Conservation (phyloP, 2,888 invertebrate genomes). For the Dichetophora obliterata region DNA sequence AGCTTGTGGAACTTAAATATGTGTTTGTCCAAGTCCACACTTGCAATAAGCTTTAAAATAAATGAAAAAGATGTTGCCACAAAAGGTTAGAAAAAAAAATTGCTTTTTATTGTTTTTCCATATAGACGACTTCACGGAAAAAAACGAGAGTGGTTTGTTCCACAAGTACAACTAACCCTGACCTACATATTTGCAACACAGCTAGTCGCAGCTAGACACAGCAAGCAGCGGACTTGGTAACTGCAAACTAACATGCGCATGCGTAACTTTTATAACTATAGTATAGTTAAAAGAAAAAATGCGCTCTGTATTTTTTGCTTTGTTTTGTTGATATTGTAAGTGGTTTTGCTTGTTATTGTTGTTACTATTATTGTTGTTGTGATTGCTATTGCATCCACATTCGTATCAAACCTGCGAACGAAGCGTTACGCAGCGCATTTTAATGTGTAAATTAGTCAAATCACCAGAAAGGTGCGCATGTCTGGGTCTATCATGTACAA, state of each 20-base stretch:
- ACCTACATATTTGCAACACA: constrained; percentile 49
- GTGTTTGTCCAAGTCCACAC: too few relatives aligned
- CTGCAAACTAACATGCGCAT: constrained; percentile 16
- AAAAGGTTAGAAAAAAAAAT: not conserved
- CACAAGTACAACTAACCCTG: constrained; percentile 59
- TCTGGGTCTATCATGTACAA: too few relatives aligned
- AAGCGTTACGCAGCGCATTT: not conserved
- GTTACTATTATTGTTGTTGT: not conserved
- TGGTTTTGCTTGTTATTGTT: not conserved
- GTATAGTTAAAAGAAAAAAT: not conserved
- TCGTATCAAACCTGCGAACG: not conserved
- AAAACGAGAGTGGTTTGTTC: constrained; percentile 27
- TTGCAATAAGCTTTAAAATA: too few relatives aligned
- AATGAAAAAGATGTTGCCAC: not conserved
- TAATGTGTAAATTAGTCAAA: constrained; percentile 3
- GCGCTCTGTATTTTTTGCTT: not conserved
- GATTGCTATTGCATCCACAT: constrained; percentile 1
- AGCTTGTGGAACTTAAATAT: too few relatives aligned
- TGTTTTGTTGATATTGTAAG: too few relatives aligned
- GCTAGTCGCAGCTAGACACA: not conserved
- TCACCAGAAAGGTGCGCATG: not conserved
- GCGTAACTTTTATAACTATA: constrained; percentile 27
- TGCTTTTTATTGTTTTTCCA: not conserved
- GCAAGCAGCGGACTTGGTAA: not conserved
- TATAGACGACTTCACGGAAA: constrained; percentile 2